Base-by-base conservation (phyloP, 2,113 vertebrate genomes). In the Copsychus sechellarum region DNA sequence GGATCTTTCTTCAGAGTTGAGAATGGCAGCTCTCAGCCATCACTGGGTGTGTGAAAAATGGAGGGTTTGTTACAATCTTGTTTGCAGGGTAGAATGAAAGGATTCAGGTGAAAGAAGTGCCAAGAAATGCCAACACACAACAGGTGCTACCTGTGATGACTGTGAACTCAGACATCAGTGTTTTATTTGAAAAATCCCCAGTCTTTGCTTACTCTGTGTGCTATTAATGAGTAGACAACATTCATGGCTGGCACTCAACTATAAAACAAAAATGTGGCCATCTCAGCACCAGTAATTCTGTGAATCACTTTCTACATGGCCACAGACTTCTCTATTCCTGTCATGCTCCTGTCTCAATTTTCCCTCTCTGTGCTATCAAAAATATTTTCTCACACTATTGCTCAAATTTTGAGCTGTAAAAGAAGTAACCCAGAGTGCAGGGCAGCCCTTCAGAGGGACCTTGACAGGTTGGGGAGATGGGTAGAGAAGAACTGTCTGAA, bases 1-100 rank as follows among this genome's bases (percentile, higher is more conserved):
- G 25, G 21, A 40, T 67, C 38, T 78, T 84, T 71, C 88, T 71
- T 58, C 45, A 48, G 25, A 16, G 7, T 12, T 69, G 60, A 54
- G 71, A 85, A 88, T 38, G 24, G 48, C 29, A 90, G 9, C 38
- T 34, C 48, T 85, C 60, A 64, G 11, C 31, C 65, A 53, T 73
- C 67, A 53, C 29, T 0, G 3, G 33, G 8, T 20, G 29, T 74
- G 9, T 47, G 0, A 3, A 71, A 71, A 33, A n/a, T 29, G 1
- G 8, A 34, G 34, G 8, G 71, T 69, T 60, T 72, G 19, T 81
- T 88, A 64, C 58, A 80, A 19, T 48, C 12, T 36, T 36, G 16
- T 29, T 8, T 1, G 8, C 42, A 74, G 20, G 21, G 15, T 33
- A 51, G 51, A 64, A 85, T 33, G 18, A 69, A 92, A 76, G 34